A percentile compares a stretch with the other conserved stretches of the same genome.
Evolutionary conservation across 2,888 invertebrate genomes (phyloP).

Genomic region (Mongoloraphidia duomilia): DNA sequence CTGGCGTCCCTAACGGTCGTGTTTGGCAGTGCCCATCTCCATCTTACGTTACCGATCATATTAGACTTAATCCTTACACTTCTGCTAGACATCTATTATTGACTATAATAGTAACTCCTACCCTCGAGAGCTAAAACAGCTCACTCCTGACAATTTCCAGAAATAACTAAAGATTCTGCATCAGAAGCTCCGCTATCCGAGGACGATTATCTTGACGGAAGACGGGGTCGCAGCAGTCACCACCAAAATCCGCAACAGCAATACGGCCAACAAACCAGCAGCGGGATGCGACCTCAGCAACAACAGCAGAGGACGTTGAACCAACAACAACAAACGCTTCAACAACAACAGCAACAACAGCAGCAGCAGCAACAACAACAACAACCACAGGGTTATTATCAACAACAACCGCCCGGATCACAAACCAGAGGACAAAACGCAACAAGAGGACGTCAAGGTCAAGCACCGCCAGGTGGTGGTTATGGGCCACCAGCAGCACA

Average conservation of each 20-base stretch:
- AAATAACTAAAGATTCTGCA: slow-evolving; percentile 72
- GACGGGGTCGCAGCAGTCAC: slow-evolving; percentile 25
- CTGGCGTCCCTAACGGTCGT: no score
- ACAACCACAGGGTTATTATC: slow-evolving; percentile 10
- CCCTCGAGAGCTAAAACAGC: no score
- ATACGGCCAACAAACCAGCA: slow-evolving; percentile 22
- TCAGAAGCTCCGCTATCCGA: slow-evolving; percentile 53
- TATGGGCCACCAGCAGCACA: slow-evolving; percentile 28
- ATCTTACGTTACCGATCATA: no score
- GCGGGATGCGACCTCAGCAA: slow-evolving; percentile 26
- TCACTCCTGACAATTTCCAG: slow-evolving; percentile 28
- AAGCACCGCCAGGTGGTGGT: slow-evolving; percentile 12
- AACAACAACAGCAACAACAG: slow-evolving; percentile 28
- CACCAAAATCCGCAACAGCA: slow-evolving; percentile 20
- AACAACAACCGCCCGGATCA: slow-evolving; percentile 10
- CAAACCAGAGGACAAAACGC: slow-evolving; percentile 21
- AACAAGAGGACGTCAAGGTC: slow-evolving; percentile 16
- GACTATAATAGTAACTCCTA: no score
- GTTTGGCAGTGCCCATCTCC: no score
- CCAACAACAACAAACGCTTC: slow-evolving; percentile 17
- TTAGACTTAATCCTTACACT: no score
- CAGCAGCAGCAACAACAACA: slow-evolving; percentile 27
- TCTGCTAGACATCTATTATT: no score
- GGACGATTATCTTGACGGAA: slow-evolving; percentile 41
- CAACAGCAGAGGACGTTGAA: slow-evolving; percentile 25